Evolutionary conservation across 2,113 vertebrate species (phyloP).

Genomic region (Climacteris rufus): DNA sequence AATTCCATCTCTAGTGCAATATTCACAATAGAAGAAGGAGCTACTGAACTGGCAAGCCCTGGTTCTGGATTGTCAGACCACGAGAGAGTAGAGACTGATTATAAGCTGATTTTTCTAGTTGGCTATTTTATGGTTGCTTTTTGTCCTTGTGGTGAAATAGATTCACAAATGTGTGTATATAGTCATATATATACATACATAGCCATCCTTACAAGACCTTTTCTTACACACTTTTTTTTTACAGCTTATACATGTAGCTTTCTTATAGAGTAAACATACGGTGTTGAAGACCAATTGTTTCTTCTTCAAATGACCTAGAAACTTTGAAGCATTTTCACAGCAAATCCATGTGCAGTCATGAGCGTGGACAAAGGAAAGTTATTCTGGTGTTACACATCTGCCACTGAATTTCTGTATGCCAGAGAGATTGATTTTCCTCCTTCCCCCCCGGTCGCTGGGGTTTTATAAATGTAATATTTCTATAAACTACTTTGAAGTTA

Average conservation of each 20-base stretch:
- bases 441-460: rapidly evolving
- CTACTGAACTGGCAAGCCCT: not conserved
- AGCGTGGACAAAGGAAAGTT: not conserved
- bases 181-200: no score
- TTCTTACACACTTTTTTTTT: not conserved
- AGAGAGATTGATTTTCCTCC: not conserved
- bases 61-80: not conserved
- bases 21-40: not conserved
- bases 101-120: not conserved
- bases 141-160: not conserved
- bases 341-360: not conserved
- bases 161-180: not conserved
- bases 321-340: not conserved
- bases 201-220: not conserved
- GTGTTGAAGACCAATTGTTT: not conserved
- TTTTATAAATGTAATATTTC: not conserved
- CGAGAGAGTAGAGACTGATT: not conserved
- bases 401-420: not conserved
- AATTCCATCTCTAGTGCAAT: not conserved
- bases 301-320: not conserved
- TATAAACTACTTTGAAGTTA: not conserved
- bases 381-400: not conserved
- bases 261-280: not conserved
- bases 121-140: not conserved
- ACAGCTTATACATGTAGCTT: not conserved